Base-by-base conservation (phyloP, 2,888 invertebrate genomes). In the Odontocolon sp. region DNA sequence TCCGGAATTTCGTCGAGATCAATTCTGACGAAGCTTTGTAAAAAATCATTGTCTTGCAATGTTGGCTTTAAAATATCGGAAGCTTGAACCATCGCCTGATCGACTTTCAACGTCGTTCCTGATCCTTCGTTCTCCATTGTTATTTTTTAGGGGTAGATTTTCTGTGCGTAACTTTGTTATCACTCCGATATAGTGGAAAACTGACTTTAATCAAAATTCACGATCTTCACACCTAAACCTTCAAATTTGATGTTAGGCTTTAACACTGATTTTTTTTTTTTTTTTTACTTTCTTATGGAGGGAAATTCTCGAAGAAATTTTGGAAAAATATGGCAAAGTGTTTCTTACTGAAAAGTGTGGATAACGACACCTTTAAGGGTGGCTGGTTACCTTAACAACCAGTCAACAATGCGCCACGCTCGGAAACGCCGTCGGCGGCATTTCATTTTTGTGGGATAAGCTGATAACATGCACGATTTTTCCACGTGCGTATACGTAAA, bases 11-110 rank as follows among this genome's bases (percentile, higher is more conserved):
- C 92, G 1, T 92, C 93, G 4, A 93, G 91, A 26, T 94, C 95
- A 14, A 95, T 93, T 59, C 96, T 92, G 11, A 95, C 94, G 87
- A 95, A 96, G 87, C 96, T 96, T 91, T 96, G 95, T 14, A 96
- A 89, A 83, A 96, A 93, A 87, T 96, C 96, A 9, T 94, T 94
- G 81, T 95, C 94, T 85, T 94, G 88, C 16, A 89, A 93, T 50
- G 94, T 93, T 28, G 93, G 92, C 64, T 94, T 94, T n/a, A 95
- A 91, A 59, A 95, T 94, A 74, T 93, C 93, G 54, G 92, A 92
- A 38, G 92, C 91, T 81, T 92, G 92, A 21, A 91, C 91, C 14
- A 91, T 92, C 76, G 89, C 90, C 56, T 91, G 59, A 59, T 80
- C 79, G 47, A 77, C 71, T 33, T 72, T 71, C 45, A 71, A 31